These are phyloP conservation scores for Polydrusus tereticollis DNA, from an alignment of 2,888 invertebrate species.

Conservation along the genomic window DNA sequence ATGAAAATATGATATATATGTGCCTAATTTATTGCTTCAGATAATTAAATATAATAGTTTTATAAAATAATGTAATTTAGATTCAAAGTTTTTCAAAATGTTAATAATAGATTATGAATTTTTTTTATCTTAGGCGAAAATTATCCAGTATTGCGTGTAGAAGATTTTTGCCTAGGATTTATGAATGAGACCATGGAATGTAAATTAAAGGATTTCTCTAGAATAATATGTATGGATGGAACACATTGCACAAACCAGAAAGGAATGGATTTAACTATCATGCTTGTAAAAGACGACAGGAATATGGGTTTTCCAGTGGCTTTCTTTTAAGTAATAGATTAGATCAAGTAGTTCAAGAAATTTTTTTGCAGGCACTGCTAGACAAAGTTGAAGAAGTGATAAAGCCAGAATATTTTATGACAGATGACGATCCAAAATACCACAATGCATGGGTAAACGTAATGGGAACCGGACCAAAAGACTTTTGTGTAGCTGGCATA, in stretches of 20 bases:
- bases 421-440: slow-evolving; percentile 50
- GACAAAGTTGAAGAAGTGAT: slow-evolving; percentile 22
- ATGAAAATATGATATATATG: not conserved
- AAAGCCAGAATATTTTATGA: slow-evolving; percentile 48
- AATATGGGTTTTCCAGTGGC: slow-evolving; percentile 22
- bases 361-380: slow-evolving; percentile 45
- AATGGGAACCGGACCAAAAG: slow-evolving; percentile 34
- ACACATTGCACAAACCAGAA: slow-evolving; percentile 47
- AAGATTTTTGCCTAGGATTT: slow-evolving; percentile 34
- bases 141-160: slow-evolving; percentile 38
- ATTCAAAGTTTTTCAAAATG: too few relatives aligned
- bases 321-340: too few relatives aligned
- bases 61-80: too few relatives aligned
- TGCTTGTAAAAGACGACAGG: slow-evolving; percentile 48
- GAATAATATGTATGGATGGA: slow-evolving; percentile 40
- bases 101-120: not conserved
- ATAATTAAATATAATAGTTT: too few relatives aligned
- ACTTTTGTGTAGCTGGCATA: slow-evolving; percentile 52
- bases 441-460: slow-evolving; percentile 47
- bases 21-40: too few relatives aligned
- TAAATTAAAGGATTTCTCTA: slow-evolving; percentile 39
- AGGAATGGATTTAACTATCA: slow-evolving; percentile 45
- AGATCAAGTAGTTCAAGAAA: too few relatives aligned
- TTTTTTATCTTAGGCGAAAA: slow-evolving; percentile 17
- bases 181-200: slow-evolving; percentile 44